phyloP scores from a whole-genome alignment of 1,140 invertebrate genomes.

The Drosophila repleta region DNA sequence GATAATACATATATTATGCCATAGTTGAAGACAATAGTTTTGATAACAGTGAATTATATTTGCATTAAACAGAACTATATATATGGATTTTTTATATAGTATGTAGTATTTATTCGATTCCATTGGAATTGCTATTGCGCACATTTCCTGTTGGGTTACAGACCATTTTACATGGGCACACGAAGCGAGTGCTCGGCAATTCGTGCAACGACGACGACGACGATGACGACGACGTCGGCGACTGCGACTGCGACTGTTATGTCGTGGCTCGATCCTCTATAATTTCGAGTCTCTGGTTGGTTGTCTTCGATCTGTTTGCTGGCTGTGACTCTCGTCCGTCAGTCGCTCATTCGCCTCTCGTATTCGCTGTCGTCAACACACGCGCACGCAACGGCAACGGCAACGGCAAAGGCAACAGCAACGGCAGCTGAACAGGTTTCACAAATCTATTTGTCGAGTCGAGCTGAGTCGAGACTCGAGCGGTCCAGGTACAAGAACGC shows the following conservation, averaged over 20 bases:
- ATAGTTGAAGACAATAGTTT: background rate
- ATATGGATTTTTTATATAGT: no score
- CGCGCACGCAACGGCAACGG: slow-evolving; percentile 40
- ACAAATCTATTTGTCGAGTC: slow-evolving; percentile 48
- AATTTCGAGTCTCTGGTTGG: slow-evolving; percentile 48
- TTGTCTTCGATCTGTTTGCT: slow-evolving; percentile 42
- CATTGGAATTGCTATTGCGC: background rate
- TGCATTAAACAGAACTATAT: background rate
- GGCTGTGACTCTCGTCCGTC: slow-evolving; percentile 46
- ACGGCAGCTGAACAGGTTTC: slow-evolving; percentile 44
- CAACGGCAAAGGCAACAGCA: slow-evolving; percentile 22
- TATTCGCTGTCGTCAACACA: slow-evolving; percentile 61
- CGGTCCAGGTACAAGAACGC: slow-evolving; percentile 71
- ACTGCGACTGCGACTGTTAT: slow-evolving; percentile 41
- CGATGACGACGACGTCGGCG: slow-evolving; percentile 27
- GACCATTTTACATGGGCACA: slow-evolving; percentile 23
- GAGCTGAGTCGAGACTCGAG: slow-evolving; percentile 37
- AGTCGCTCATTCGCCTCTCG: slow-evolving; percentile 52
- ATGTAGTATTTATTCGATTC: background rate
- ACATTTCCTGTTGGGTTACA: slow-evolving; percentile 23
- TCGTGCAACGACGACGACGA: slow-evolving; percentile 42
- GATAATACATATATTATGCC: background rate
- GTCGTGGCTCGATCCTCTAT: slow-evolving; percentile 37
- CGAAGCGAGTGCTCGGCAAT: slow-evolving; percentile 34
- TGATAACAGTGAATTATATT: background rate